phyloP scores from a whole-genome alignment of 2,797 vertebrate genomes.

The Centropyge bicolor region DNA sequence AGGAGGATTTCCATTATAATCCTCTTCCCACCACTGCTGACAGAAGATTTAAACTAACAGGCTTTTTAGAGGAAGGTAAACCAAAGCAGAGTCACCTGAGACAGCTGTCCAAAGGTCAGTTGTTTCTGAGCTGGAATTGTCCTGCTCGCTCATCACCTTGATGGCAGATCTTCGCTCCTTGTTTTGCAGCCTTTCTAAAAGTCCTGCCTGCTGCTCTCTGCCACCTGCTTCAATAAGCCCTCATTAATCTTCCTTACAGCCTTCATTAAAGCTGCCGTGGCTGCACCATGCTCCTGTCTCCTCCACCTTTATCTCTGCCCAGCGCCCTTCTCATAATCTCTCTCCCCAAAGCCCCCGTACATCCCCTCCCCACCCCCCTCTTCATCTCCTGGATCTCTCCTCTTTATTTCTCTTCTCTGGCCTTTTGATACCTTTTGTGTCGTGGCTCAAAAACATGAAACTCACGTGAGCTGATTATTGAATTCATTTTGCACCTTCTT shows the following conservation, averaged over 20 bases:
- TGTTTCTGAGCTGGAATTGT: constrained; percentile 50
- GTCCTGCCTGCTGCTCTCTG: constrained; percentile 38
- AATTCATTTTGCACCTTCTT: constrained; percentile 39
- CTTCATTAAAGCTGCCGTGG: constrained; percentile 73
- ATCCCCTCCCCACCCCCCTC: neutral
- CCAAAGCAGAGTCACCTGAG: constrained; percentile 7
- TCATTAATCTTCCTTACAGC: constrained; percentile 79
- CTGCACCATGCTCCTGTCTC: constrained; percentile 40
- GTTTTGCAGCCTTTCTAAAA: constrained; percentile 60
- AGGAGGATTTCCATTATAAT: neutral
- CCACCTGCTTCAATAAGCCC: constrained; percentile 65
- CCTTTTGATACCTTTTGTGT: constrained; percentile 13
- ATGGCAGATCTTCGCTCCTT: constrained; percentile 42
- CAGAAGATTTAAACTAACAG: neutral
- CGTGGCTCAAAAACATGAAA: constrained; percentile 23
- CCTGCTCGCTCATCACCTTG: constrained; percentile 50
- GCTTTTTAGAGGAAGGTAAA: constrained; percentile 16
- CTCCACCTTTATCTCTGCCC: constrained; percentile 64
- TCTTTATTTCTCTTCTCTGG: constrained; percentile 21
- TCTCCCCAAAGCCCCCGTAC: constrained; percentile 29
- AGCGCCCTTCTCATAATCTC: constrained; percentile 54
- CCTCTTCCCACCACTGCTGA: neutral
- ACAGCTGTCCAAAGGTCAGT: constrained; percentile 8
- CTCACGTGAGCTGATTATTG: constrained; percentile 2
- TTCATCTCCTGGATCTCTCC: constrained; percentile 30